phyloP scores from a whole-genome alignment of 2,888 invertebrate genomes.

The Eueremaeus valkanovi region DNA sequence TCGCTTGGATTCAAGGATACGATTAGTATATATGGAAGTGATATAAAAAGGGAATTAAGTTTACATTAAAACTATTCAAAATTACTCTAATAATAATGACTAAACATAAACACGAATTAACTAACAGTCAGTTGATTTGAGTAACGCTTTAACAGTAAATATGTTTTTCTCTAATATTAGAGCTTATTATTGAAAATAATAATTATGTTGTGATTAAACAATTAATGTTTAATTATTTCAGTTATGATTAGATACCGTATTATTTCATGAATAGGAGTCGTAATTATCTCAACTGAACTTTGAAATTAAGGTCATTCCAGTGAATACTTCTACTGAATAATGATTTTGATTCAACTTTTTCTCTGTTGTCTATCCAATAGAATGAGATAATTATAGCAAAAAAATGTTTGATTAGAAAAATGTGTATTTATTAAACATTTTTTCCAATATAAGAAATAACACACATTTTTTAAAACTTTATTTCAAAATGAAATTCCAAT shows the following conservation, averaged over 20 bases:
- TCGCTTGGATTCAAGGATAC: too few relatives aligned
- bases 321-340: not conserved
- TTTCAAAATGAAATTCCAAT: not conserved
- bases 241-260: not conserved
- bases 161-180: not conserved
- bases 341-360: not conserved
- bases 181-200: not conserved
- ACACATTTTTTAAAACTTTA: too few relatives aligned
- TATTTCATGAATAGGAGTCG: not conserved
- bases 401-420: too few relatives aligned
- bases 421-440: too few relatives aligned
- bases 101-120: too few relatives aligned
- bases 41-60: too few relatives aligned
- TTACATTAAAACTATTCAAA: too few relatives aligned
- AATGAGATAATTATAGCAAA: too few relatives aligned
- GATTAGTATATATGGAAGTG: too few relatives aligned
- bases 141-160: not conserved
- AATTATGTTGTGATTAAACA: not conserved
- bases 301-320: conserved; percentile 8
- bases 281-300: not conserved
- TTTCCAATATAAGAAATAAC: too few relatives aligned
- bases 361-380: too few relatives aligned
- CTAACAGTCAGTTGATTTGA: not conserved
- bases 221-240: conserved; percentile 1
- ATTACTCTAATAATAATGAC: too few relatives aligned